phyloP scores from a whole-genome alignment of 2,113 vertebrate species.

The Cariama cristata region DNA sequence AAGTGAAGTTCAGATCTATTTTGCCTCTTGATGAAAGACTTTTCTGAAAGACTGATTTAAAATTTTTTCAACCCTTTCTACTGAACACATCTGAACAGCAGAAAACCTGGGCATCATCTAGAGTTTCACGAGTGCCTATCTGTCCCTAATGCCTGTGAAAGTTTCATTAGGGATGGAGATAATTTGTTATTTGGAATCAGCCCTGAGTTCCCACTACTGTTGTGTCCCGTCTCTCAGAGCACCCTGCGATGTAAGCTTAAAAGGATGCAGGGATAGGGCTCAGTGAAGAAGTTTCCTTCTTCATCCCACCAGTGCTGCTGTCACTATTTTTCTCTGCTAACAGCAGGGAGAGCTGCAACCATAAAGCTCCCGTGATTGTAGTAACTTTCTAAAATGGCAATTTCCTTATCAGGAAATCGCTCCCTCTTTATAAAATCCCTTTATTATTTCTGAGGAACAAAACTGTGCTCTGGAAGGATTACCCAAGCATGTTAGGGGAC shows the following conservation, averaged over 20 bases:
- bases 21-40: neutral
- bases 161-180: neutral
- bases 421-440: neutral
- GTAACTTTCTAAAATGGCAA: neutral
- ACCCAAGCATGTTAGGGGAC: neutral
- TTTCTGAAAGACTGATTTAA: neutral
- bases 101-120: neutral
- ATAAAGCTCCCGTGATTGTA: neutral
- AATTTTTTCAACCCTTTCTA: neutral
- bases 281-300: neutral
- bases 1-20: neutral
- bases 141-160: neutral
- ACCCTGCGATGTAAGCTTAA: neutral
- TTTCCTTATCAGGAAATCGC: neutral
- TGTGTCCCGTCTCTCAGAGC: neutral
- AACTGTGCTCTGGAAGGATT: neutral
- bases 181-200: neutral
- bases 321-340: neutral
- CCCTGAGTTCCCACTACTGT: neutral
- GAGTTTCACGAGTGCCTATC: neutral
- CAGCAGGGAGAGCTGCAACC: neutral
- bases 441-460: neutral
- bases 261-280: neutral
- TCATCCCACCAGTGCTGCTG: neutral
- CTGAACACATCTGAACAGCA: neutral